Percentiles rank a stretch among this genome's conserved stretches.
phyloP scores from a whole-genome alignment of 2,888 invertebrate genomes.

The Drosophila seclusa region DNA sequence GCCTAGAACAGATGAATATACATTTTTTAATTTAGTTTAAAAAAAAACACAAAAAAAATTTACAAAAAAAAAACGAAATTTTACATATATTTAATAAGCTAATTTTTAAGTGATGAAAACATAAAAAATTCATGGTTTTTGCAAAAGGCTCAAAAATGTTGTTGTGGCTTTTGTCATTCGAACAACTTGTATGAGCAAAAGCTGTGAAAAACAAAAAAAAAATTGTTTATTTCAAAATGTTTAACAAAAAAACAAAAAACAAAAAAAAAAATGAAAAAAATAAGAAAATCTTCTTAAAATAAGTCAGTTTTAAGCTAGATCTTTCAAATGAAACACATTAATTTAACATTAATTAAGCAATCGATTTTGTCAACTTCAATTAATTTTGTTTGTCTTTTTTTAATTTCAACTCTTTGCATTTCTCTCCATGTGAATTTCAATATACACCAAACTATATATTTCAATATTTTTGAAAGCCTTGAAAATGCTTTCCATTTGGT shows the following conservation, averaged over 20 bases:
- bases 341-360: constrained; percentile 27
- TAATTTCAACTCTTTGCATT: constrained; percentile 34
- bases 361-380: constrained; percentile 27
- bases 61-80: constrained; percentile 8
- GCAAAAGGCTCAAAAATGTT: constrained; percentile 44
- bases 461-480: constrained; percentile 9
- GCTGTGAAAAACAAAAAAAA: constrained; percentile 47
- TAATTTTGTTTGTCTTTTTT: constrained; percentile 16
- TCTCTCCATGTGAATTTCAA: constrained; percentile 19
- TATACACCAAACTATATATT: background rate
- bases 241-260: constrained; percentile 25
- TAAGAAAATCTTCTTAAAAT: constrained; percentile 3
- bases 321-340: constrained; percentile 37
- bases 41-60: constrained; percentile 42
- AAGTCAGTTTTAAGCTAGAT: constrained; percentile 52
- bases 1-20: constrained; percentile 77
- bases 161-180: constrained; percentile 51
- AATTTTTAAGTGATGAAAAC: constrained; percentile 7
- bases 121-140: constrained; percentile 46
- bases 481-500: constrained; percentile 20
- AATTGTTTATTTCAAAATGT: constrained; percentile 30
- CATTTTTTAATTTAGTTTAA: constrained; percentile 65
- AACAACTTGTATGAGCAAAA: constrained; percentile 43
- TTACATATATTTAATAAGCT: constrained; percentile 12
- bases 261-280: constrained; percentile 7